Conservation (phyloP, 37 sponge, comb jelly and placozoan species). For the Oscarella lobularis region DNA sequence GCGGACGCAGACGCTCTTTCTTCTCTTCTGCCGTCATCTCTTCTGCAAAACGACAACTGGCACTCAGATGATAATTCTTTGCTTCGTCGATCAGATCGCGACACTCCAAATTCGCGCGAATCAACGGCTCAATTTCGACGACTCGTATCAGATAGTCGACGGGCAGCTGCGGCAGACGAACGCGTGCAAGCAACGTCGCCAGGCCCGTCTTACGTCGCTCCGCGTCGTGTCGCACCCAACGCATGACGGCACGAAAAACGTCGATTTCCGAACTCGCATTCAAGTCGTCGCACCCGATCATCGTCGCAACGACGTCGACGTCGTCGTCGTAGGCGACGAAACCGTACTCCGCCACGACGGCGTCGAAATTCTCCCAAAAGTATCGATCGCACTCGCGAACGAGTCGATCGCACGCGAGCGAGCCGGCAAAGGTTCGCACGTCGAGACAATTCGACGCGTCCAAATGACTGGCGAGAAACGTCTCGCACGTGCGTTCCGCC, state of each 20-base stretch:
- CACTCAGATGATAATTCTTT: constrained; percentile 71
- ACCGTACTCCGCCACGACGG: constrained; percentile 60
- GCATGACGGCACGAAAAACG: constrained; percentile 38
- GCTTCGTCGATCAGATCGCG: constrained; percentile 72
- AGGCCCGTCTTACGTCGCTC: constrained; percentile 24
- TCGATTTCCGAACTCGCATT: constrained; percentile 63
- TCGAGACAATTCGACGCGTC: constrained; percentile 88
- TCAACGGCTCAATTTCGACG: constrained; percentile 50
- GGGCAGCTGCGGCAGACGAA: constrained; percentile 74
- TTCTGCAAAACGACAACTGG: constrained; percentile 20
- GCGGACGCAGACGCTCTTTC: constrained; percentile 27
- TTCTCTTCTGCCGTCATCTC: constrained; percentile 13
- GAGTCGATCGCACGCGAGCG: constrained; percentile 34
- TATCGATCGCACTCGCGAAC: constrained; percentile 33
- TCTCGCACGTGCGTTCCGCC: constrained; percentile 70
- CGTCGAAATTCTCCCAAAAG: constrained; percentile 61
- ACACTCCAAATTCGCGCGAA: constrained; percentile 43
- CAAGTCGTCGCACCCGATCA: constrained; percentile 51
- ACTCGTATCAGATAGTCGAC: constrained; percentile 34
- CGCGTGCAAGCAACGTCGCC: constrained; percentile 24
- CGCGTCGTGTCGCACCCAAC: constrained; percentile 40
- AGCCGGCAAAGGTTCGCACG: constrained; percentile 62
- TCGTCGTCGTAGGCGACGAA: constrained; percentile 33
- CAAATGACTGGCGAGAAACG: constrained; percentile 67
- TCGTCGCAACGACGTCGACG: constrained; percentile 27